Percentiles rank a stretch among this genome's conserved stretches.
These are phyloP conservation scores for Seison nebaliae DNA, from an alignment of 1,140 invertebrate species.

Conservation along the genomic window DNA sequence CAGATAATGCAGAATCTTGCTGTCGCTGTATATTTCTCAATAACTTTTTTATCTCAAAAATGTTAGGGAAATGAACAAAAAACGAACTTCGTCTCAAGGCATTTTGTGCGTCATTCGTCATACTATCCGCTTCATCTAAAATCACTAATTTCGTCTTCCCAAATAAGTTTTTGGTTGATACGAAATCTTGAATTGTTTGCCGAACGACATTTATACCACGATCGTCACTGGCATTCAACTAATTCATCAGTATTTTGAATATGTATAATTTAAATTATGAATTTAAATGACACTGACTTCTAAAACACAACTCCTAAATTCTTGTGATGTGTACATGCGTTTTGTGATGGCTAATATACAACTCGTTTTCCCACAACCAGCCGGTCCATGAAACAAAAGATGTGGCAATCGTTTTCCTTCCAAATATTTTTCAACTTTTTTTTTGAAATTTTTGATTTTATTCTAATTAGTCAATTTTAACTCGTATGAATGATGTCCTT, in stretches of 20 bases:
- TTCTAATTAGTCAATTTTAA: too few relatives aligned
- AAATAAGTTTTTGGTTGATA: slow-evolving; percentile 48
- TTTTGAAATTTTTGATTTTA: too few relatives aligned
- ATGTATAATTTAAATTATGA: not conserved
- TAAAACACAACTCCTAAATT: slow-evolving; percentile 58
- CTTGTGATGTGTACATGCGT: slow-evolving; percentile 57
- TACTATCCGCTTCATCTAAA: slow-evolving; percentile 94
- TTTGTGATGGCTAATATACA: slow-evolving; percentile 84
- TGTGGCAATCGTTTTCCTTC: slow-evolving; percentile 71
- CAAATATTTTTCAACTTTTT: slow-evolving; percentile 81
- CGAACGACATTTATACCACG: slow-evolving; percentile 84
- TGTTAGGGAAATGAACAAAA: slow-evolving; percentile 3
- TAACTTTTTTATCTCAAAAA: slow-evolving; percentile 39
- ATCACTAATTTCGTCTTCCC: slow-evolving; percentile 71
- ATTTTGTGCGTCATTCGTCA: slow-evolving; percentile 99
- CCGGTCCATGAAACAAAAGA: slow-evolving; percentile 86
- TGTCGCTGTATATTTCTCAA: slow-evolving; percentile 94
- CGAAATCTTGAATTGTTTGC: slow-evolving; percentile 83
- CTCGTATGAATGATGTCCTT: too few relatives aligned
- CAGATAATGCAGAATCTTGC: slow-evolving; percentile 93
- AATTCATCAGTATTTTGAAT: slow-evolving; percentile 32
- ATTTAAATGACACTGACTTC: slow-evolving; percentile 19
- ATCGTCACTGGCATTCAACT: slow-evolving; percentile 95
- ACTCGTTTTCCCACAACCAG: slow-evolving; percentile 90
- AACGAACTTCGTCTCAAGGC: slow-evolving; percentile 67